A percentile compares a stretch with the other conserved stretches of the same genome.
These are phyloP conservation scores for Hyaena hyaena DNA, from an alignment of 2,113 vertebrate genomes.

Conservation along the genomic window DNA sequence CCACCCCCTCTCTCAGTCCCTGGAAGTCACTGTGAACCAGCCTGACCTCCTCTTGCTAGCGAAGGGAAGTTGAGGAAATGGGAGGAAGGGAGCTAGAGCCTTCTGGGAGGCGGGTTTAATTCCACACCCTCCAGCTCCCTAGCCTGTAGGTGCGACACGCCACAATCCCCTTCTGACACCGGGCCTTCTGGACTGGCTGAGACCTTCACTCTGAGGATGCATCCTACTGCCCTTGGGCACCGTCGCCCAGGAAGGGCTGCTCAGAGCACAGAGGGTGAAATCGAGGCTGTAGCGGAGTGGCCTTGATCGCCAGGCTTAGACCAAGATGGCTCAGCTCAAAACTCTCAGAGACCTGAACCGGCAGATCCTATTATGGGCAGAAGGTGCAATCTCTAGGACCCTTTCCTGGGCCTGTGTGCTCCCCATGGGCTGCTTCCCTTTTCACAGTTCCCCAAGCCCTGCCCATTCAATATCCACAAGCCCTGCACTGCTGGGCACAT, in stretches of 20 bases:
- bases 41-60: background rate
- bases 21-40: background rate
- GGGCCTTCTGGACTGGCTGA: background rate
- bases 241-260: background rate
- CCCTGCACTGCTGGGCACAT: background rate
- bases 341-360: background rate
- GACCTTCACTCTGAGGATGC: background rate
- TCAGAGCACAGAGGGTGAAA: background rate
- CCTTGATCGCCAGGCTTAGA: background rate
- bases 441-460: background rate
- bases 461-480: background rate
- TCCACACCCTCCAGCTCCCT: background rate
- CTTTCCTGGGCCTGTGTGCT: accelerated
- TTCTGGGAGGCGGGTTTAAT: background rate
- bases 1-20: background rate
- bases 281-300: background rate
- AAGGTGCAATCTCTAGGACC: background rate
- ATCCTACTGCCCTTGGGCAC: background rate
- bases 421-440: background rate
- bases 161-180: background rate
- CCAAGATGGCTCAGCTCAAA: background rate
- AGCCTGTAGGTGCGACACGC: background rate
- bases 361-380: background rate
- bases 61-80: background rate
- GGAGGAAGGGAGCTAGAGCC: background rate